A percentile compares a stretch with the other conserved stretches of the same genome.
phyloP scores from a whole-genome alignment of 2,113 vertebrate species.

The Lanius ludovicianus region DNA sequence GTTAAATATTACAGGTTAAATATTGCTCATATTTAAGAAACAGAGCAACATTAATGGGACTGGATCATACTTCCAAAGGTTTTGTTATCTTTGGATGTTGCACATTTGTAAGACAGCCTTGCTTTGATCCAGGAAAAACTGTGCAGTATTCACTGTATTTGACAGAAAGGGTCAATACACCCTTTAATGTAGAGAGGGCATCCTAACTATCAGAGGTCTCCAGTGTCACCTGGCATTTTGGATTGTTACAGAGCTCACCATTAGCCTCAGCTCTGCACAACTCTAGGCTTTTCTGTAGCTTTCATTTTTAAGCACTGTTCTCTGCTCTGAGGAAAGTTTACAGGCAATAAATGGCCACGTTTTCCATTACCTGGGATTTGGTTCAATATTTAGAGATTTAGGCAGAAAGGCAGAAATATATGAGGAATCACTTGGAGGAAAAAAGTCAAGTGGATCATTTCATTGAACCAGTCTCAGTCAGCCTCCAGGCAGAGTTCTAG shows the following conservation, averaged over 20 bases:
- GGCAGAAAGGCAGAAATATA: background rate
- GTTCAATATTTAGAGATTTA: background rate
- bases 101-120: background rate
- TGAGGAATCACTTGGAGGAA: background rate
- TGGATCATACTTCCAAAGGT: background rate
- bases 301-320: background rate
- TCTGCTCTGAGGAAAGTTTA: background rate
- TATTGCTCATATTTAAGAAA: background rate
- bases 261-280: background rate
- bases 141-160: background rate
- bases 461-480: background rate
- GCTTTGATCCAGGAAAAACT: background rate
- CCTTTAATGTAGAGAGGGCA: background rate
- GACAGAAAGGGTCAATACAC: background rate
- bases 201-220: background rate
- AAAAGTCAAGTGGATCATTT: background rate
- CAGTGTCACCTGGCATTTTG: background rate
- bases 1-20: background rate
- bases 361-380: background rate
- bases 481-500: background rate
- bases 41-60: background rate
- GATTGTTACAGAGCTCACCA: background rate
- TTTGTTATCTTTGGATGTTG: background rate
- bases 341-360: background rate
- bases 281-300: background rate